A percentile compares a stretch with the other conserved stretches of the same genome.
Conservation (phyloP, 2,888 invertebrate genomes). For the Machimus rusticus region DNA sequence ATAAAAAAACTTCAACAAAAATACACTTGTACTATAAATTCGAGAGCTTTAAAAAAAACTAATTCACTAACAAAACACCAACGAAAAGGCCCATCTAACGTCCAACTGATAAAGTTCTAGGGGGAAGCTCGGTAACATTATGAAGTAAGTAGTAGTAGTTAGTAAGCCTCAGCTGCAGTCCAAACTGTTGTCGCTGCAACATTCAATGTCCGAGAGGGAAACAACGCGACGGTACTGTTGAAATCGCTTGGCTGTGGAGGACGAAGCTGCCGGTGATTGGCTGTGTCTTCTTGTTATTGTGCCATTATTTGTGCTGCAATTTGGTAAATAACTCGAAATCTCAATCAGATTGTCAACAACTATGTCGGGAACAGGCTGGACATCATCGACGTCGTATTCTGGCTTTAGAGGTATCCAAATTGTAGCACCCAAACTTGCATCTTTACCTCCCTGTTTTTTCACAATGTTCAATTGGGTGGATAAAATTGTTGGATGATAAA, state of each 20-base stretch:
- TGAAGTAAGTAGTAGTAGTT: neutral
- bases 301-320: constrained; percentile 42
- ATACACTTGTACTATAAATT: neutral
- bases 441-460: constrained; percentile 71
- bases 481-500: constrained; percentile 44
- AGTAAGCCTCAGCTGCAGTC: constrained; percentile 54
- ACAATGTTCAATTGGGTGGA: constrained; percentile 41
- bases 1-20: neutral
- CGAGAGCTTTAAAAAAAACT: neutral
- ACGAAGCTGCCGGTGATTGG: constrained; percentile 16
- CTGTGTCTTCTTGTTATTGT: neutral
- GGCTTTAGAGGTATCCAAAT: constrained; percentile 76
- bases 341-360: constrained; percentile 57
- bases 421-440: constrained; percentile 79
- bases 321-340: constrained; percentile 57
- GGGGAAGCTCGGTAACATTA: neutral
- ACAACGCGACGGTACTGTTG: constrained; percentile 41
- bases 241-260: constrained; percentile 28
- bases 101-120: neutral
- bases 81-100: neutral
- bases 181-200: constrained; percentile 61
- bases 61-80: neutral
- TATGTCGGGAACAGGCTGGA: constrained; percentile 54
- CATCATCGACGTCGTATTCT: constrained; percentile 49
- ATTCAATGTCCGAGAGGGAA: constrained; percentile 59